These are phyloP conservation scores for Trissoscelio sp. DNA, from an alignment of 2,888 invertebrate genomes.

Conservation along the genomic window DNA sequence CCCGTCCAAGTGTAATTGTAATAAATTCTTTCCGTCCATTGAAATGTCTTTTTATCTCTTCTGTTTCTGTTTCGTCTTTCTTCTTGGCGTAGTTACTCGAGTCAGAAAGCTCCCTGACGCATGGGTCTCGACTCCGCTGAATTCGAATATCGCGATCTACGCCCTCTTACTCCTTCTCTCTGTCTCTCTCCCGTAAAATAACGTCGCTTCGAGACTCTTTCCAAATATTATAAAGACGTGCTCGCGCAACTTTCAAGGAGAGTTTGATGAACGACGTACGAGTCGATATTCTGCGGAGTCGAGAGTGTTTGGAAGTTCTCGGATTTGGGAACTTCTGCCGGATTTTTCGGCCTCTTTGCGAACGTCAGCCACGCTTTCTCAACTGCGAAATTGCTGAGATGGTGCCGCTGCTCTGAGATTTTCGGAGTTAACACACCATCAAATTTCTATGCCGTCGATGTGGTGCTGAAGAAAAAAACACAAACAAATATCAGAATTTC, in stretches of 20 bases:
- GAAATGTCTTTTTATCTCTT: conserved; percentile 53
- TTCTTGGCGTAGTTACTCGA: conserved; percentile 33
- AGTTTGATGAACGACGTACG: conserved; percentile 71
- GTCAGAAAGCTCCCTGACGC: conserved; percentile 56
- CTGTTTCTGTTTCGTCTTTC: conserved; percentile 53
- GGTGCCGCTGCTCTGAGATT: conserved; percentile 61
- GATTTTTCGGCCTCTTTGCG: conserved; percentile 68
- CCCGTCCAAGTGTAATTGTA: conserved; percentile 22
- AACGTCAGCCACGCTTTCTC: conserved; percentile 69
- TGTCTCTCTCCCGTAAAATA: conserved; percentile 61
- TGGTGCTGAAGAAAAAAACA: conserved; percentile 26
- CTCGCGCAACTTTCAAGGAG: conserved; percentile 67
- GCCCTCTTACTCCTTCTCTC: background rate
- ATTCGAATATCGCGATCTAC: conserved; percentile 58
- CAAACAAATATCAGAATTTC: conserved; percentile 57
- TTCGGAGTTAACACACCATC: conserved; percentile 68
- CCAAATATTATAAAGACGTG: conserved; percentile 70
- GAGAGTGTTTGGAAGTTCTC: conserved; percentile 68
- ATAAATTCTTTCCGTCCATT: conserved; percentile 48
- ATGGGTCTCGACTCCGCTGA: conserved; percentile 53
- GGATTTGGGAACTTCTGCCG: conserved; percentile 69
- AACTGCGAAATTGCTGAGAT: conserved; percentile 68
- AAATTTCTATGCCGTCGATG: conserved; percentile 63
- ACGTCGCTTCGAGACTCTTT: conserved; percentile 67
- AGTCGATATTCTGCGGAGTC: conserved; percentile 68